Percentiles rank a stretch among this genome's conserved stretches.
Conservation (phyloP, 2,888 invertebrate genomes). For the Spialia ferax region DNA sequence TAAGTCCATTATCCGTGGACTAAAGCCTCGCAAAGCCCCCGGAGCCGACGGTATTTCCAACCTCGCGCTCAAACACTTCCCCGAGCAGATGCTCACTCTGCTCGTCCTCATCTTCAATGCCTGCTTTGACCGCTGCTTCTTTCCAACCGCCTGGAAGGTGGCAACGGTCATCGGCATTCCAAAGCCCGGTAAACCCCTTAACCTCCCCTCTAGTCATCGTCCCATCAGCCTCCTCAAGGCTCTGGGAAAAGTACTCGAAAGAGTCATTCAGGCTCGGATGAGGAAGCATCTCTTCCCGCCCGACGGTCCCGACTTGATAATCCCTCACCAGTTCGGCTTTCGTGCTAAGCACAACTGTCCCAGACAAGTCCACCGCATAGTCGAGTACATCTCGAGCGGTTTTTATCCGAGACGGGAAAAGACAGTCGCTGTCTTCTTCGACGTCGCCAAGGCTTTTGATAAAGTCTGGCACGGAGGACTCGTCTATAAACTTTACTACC, state of each 20-base stretch:
- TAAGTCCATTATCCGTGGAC: background rate
- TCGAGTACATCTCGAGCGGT: conserved; percentile 20
- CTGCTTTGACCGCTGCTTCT: conserved; percentile 11
- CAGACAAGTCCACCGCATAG: conserved; percentile 22
- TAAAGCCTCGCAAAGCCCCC: conserved; percentile 16
- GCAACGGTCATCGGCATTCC: conserved; percentile 17
- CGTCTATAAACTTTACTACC: background rate
- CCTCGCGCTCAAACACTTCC: conserved; percentile 15
- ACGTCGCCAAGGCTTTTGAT: conserved; percentile 15
- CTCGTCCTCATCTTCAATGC: background rate
- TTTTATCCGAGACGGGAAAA: conserved; percentile 7
- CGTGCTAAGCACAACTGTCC: conserved; percentile 6
- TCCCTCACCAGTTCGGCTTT: conserved; percentile 13
- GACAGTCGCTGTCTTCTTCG: conserved; percentile 19
- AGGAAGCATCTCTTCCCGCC: conserved; percentile 21
- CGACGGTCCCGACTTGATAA: background rate
- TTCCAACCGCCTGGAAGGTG: conserved; percentile 17
- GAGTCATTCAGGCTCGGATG: background rate
- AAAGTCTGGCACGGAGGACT: conserved; percentile 10
- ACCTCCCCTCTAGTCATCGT: conserved; percentile 5
- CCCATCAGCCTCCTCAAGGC: conserved; percentile 24
- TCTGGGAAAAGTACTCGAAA: conserved; percentile 16
- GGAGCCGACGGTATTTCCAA: conserved; percentile 26
- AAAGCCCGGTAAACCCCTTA: conserved; percentile 23
- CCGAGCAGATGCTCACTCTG: conserved; percentile 3